Conservation (phyloP, 1,140 invertebrate genomes). For the Druon quercuslanigerum region DNA sequence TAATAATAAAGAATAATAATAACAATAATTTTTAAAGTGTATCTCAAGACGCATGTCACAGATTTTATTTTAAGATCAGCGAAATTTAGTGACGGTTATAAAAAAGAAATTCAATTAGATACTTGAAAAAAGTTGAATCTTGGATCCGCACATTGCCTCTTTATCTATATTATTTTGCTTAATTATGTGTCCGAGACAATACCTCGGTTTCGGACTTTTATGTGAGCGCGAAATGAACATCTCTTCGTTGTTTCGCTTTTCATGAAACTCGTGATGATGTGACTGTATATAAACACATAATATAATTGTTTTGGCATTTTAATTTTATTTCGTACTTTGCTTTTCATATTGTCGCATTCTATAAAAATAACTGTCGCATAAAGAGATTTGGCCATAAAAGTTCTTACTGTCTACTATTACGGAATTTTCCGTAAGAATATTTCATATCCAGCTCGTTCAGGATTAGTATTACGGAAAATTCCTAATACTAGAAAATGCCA, state of each 20-base stretch:
- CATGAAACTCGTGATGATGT: constrained; percentile 14
- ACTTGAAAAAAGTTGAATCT: background rate
- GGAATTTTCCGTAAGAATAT: too few species aligned
- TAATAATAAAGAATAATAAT: too few species aligned
- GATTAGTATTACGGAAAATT: too few species aligned
- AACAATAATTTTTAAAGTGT: too few species aligned
- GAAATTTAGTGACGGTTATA: background rate
- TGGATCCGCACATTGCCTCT: background rate
- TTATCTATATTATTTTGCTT: background rate
- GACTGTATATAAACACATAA: background rate
- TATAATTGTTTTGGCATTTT: background rate
- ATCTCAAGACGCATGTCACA: too few species aligned
- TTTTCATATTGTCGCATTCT: background rate
- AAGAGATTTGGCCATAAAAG: too few species aligned
- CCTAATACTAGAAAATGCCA: too few species aligned
- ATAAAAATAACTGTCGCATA: too few species aligned
- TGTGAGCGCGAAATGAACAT: constrained; percentile 3
- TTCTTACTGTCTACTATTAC: too few species aligned
- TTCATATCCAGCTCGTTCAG: too few species aligned
- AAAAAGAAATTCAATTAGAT: background rate
- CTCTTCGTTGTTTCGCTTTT: background rate
- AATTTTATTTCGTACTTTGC: background rate
- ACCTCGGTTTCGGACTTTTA: constrained; percentile 2
- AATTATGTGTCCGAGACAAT: constrained; percentile 2
- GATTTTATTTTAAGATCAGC: too few species aligned